These are phyloP conservation scores for Watsonalla cultraria DNA, from an alignment of 2,888 invertebrate genomes.

Conservation along the genomic window DNA sequence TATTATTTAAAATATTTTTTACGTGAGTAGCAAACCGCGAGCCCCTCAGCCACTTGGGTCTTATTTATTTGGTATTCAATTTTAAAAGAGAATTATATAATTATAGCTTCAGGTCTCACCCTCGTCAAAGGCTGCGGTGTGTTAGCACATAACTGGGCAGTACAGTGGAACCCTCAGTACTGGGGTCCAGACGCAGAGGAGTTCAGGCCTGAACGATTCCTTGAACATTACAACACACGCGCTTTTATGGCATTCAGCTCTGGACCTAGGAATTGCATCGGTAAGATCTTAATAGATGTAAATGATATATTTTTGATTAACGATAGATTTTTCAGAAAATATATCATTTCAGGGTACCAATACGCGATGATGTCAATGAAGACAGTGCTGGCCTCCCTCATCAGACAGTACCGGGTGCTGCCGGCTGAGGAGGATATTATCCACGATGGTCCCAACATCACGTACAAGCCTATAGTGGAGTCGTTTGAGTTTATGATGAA, in stretches of 20 bases:
- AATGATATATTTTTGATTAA: no score
- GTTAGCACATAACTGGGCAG: slow-evolving; percentile 33
- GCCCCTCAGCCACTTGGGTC: no score
- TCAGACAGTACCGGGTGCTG: neutral
- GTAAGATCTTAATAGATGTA: slow-evolving; percentile 18
- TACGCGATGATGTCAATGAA: neutral
- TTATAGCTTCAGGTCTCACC: slow-evolving; percentile 33
- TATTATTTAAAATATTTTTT: no score
- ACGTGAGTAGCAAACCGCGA: no score
- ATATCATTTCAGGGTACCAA: neutral
- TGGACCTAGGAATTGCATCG: slow-evolving; percentile 41
- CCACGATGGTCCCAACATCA: neutral
- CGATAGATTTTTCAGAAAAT: no score
- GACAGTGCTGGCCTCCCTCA: neutral
- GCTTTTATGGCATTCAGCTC: slow-evolving; percentile 39
- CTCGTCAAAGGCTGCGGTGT: slow-evolving; percentile 25
- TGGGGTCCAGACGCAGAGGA: slow-evolving; percentile 46
- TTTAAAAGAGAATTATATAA: neutral
- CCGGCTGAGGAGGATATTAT: neutral
- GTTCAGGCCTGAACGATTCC: slow-evolving; percentile 48
- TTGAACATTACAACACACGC: slow-evolving; percentile 27
- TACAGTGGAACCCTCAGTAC: slow-evolving; percentile 43
- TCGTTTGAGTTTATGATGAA: neutral
- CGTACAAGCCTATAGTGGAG: neutral
- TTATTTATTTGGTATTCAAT: no score